Evolutionary conservation across 2,888 invertebrate species (phyloP).

Genomic region (Limnephilus auricula): DNA sequence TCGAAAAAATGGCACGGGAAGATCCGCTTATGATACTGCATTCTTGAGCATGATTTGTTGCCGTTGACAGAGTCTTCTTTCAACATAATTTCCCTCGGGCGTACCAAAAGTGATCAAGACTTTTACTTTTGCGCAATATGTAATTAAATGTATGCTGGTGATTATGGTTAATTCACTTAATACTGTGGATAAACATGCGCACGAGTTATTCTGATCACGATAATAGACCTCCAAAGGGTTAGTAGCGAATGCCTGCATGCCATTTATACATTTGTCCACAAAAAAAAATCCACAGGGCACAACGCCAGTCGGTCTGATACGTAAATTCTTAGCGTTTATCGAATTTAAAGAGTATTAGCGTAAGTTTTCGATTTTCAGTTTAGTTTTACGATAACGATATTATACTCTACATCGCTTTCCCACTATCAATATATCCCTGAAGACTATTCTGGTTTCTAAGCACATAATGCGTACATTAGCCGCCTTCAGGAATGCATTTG

Average conservation of each 20-base stretch:
- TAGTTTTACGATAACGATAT: background rate
- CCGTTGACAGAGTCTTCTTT: background rate
- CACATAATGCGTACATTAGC: background rate
- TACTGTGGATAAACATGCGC: background rate
- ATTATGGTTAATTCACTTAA: background rate
- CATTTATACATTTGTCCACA: background rate
- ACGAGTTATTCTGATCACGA: background rate
- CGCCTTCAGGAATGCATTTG: slow-evolving; percentile 14
- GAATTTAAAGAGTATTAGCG: background rate
- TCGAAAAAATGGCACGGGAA: slow-evolving; percentile 8
- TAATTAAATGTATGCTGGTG: background rate
- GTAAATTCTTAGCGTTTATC: background rate
- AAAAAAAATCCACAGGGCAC: background rate
- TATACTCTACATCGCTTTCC: background rate
- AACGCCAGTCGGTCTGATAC: background rate
- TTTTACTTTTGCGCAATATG: background rate
- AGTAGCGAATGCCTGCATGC: background rate
- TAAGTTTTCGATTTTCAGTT: background rate
- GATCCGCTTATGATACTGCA: background rate
- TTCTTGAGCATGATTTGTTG: background rate
- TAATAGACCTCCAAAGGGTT: background rate
- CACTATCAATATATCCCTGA: background rate
- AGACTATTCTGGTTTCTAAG: background rate
- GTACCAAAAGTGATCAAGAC: background rate
- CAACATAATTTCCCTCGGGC: background rate